Evolutionary conservation across 2,888 invertebrate species (phyloP), one percentile per base, ranked within the genome.

Genomic region (Corbicula japonica): DNA sequence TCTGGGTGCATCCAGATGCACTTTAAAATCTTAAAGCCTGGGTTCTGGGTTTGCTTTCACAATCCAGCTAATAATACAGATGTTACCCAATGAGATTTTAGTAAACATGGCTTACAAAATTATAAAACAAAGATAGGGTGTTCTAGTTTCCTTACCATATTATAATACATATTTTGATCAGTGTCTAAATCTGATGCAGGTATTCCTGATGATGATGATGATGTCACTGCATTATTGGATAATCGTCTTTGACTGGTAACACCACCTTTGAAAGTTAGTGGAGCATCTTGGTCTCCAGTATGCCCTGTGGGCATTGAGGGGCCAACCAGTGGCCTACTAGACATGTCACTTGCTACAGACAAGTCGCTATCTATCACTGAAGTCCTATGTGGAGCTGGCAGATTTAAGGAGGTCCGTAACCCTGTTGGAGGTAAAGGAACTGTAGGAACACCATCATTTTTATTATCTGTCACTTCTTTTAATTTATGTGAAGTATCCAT

Each of bases 231-330:
- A 65, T 28, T 52, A 32, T 35, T 35, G 50, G 65, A 60, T 35
- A 46, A 30, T 32, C 5, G 46, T 30, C 41, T 30, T 32, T 73
- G 65, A 65, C 71, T 78, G 23, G 70, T 66, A 4, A 73, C 54
- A 6, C 83, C 83, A 38, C 78, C 77, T 76, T 75, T 83, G 70
- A 84, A 84, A 56, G 79, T 80, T 26, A 84, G 65, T 28, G 84
- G 84, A 15, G 81, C 84, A 73, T 82, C 75, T 18, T 74, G 72
- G 21, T 73, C 63, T 10, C 61, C 44, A n/a, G 41, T 12, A n/a
- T 61, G 65, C 32, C 56, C 65, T 34, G n/a, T 38, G 28, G 15
- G 28, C 15, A 28, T 58, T n/a, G 63, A 35, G 21, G 26, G 30
- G 8, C 26, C 18, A 44, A 10, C 32, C 63, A 18, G 48, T 12